These are phyloP conservation scores for Trissolcus brochymenae DNA, from an alignment of 2,888 invertebrate genomes.

Conservation along the genomic window DNA sequence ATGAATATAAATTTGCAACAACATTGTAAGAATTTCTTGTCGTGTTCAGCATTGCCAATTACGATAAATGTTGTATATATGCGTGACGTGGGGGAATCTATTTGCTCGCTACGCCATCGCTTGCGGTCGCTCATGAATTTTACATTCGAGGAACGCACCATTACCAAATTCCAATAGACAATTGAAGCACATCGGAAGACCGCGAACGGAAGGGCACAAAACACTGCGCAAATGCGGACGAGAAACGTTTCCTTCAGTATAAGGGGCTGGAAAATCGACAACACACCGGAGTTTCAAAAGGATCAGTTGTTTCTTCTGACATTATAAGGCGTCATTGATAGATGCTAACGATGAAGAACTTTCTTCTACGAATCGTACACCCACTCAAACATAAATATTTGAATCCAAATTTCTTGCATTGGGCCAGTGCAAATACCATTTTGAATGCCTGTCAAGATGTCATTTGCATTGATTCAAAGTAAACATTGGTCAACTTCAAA, in stretches of 20 bases:
- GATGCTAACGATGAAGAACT: no score
- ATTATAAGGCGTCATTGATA: neutral
- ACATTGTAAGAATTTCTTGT: slow-evolving; percentile 30
- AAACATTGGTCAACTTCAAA: no score
- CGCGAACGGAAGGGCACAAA: slow-evolving; percentile 36
- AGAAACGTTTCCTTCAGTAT: slow-evolving; percentile 11
- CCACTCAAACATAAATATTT: no score
- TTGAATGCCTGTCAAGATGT: no score
- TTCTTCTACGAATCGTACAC: no score
- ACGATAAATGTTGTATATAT: slow-evolving; percentile 44
- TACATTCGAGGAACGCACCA: slow-evolving; percentile 64
- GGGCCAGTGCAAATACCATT: no score
- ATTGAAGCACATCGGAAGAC: slow-evolving; percentile 59
- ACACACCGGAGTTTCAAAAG: slow-evolving; percentile 50
- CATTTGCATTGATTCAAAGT: no score
- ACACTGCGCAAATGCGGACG: slow-evolving; percentile 34
- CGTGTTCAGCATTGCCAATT: slow-evolving; percentile 43
- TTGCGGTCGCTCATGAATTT: slow-evolving; percentile 65
- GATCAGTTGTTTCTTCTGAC: slow-evolving; percentile 31
- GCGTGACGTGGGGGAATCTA: slow-evolving; percentile 51
- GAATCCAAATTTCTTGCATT: no score
- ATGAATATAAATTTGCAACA: slow-evolving; percentile 32
- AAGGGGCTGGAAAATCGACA: slow-evolving; percentile 45
- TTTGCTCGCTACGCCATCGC: slow-evolving; percentile 62
- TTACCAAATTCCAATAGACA: slow-evolving; percentile 68